phyloP scores from a whole-genome alignment of 2,888 invertebrate species.

The Pachydiplax longipennis region DNA sequence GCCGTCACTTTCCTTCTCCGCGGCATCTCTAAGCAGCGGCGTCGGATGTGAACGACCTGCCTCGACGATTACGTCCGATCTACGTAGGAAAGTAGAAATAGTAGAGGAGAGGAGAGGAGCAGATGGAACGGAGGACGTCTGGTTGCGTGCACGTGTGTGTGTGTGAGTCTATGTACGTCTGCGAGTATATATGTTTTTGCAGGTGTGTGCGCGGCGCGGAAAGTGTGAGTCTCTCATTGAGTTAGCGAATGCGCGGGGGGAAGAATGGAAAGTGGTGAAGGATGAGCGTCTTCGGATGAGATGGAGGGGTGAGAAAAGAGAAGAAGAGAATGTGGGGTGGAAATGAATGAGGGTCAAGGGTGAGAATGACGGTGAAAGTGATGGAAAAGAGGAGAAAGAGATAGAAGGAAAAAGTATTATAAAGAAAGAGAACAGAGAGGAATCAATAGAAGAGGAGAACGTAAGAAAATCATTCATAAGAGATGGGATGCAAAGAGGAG shows the following conservation, averaged over 20 bases:
- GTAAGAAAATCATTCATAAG: too few relatives aligned
- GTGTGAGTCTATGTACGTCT: background rate
- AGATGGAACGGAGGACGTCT: background rate
- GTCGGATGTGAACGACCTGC: slow-evolving; percentile 26
- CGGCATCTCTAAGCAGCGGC: background rate
- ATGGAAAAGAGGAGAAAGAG: too few relatives aligned
- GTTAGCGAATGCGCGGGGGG: background rate
- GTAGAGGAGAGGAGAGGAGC: background rate
- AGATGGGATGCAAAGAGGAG: too few relatives aligned
- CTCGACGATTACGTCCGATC: slow-evolving; percentile 35
- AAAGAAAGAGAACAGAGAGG: too few relatives aligned
- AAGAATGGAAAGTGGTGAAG: background rate
- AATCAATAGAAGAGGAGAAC: too few relatives aligned
- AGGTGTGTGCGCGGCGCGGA: background rate
- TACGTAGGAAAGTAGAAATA: background rate
- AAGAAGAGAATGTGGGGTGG: too few relatives aligned
- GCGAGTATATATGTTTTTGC: background rate
- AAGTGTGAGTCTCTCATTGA: background rate
- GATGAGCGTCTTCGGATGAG: background rate
- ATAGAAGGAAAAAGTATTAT: background rate
- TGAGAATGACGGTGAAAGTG: too few relatives aligned
- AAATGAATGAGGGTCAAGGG: too few relatives aligned
- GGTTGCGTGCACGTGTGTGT: background rate
- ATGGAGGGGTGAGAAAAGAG: background rate
- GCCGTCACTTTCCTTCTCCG: background rate